Evolutionary conservation across 1,140 invertebrate species (phyloP).

Genomic region (Bombus balteatus): DNA sequence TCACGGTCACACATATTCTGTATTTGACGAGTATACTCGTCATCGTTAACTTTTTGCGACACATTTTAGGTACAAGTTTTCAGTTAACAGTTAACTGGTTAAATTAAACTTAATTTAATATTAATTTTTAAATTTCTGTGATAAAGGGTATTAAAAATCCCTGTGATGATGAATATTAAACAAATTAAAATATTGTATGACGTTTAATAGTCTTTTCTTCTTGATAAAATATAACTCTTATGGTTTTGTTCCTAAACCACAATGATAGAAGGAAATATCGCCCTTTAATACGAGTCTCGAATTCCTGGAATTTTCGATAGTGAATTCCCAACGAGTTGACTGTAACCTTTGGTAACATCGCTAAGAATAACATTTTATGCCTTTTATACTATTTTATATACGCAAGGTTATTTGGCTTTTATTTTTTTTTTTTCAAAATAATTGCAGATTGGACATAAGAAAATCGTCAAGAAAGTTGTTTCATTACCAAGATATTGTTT

Average conservation of each 20-base stretch:
- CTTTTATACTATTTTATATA: too few relatives aligned
- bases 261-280: neutral
- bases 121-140: too few relatives aligned
- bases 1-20: too few relatives aligned
- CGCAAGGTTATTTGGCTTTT: neutral
- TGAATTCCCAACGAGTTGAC: neutral
- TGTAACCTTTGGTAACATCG: neutral
- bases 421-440: neutral
- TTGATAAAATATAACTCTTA: neutral
- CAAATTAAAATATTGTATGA: neutral
- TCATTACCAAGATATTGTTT: too few relatives aligned
- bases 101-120: too few relatives aligned
- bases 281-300: neutral
- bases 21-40: too few relatives aligned
- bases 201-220: neutral
- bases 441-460: too few relatives aligned
- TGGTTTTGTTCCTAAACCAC: too few relatives aligned
- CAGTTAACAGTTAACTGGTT: too few relatives aligned
- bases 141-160: neutral
- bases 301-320: neutral
- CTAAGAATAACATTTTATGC: too few relatives aligned
- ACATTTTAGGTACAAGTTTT: too few relatives aligned
- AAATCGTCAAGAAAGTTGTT: neutral
- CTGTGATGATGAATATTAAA: neutral
- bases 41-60: too few relatives aligned